These are phyloP conservation scores for Scrobipalpa atriplicella DNA, from an alignment of 2,888 invertebrate species.

Conservation along the genomic window DNA sequence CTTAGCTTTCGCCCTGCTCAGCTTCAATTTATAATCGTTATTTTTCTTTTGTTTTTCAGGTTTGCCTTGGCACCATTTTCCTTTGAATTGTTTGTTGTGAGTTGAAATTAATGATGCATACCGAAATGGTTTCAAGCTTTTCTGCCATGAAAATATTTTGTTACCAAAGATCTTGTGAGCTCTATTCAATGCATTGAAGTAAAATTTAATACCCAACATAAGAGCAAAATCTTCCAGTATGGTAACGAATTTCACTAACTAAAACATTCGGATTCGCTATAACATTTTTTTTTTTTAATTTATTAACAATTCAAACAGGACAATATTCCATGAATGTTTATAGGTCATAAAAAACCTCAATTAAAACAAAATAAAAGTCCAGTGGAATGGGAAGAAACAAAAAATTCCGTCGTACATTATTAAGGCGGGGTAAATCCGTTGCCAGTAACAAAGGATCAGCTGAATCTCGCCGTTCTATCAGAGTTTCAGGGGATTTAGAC, in stretches of 20 bases:
- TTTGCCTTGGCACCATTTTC: constrained; percentile 14
- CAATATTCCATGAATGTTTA: no score
- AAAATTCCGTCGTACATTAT: constrained; percentile 37
- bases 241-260: no score
- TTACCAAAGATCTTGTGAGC: no score
- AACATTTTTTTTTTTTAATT: no score
- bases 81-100: constrained; percentile 10
- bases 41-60: constrained; percentile 16
- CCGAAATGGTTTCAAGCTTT: not conserved
- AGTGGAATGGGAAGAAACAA: not conserved
- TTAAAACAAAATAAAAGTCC: constrained; percentile 9
- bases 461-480: constrained; percentile 49
- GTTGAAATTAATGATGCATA: constrained; percentile 7
- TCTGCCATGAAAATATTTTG: not conserved
- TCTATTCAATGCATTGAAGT: no score
- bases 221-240: no score
- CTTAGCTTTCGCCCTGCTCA: not conserved
- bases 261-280: no score
- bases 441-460: constrained; percentile 50
- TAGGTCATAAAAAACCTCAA: not conserved
- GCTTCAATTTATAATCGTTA: constrained; percentile 16
- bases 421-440: constrained; percentile 60
- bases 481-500: constrained; percentile 53
- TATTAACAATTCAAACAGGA: no score
- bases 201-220: not conserved